Evolutionary conservation across 2,113 vertebrate genomes (phyloP).

Genomic region (Pristiophorus japonicus): DNA sequence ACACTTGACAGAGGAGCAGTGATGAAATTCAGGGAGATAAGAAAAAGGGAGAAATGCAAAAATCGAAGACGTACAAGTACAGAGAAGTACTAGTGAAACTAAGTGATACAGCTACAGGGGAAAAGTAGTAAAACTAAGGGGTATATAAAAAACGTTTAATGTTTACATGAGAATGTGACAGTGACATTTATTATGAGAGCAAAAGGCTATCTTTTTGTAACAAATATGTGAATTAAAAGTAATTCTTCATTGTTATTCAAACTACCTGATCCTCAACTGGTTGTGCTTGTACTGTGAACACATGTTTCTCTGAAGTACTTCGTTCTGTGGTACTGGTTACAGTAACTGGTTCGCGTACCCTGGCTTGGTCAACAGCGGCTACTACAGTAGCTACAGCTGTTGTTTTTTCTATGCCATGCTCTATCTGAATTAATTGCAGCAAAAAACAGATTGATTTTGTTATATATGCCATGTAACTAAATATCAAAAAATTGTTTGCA

Average conservation of each 20-base stretch:
- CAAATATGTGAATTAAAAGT: neutral
- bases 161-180: neutral
- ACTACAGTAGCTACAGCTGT: constrained; percentile 75
- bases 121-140: neutral
- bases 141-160: neutral
- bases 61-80: neutral
- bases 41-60: neutral
- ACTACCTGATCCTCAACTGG: constrained; percentile 70
- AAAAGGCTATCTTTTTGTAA: neutral
- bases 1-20: neutral
- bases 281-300: constrained; percentile 58
- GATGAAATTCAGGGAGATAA: constrained; percentile 6
- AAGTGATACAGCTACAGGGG: neutral
- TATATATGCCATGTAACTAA: constrained; percentile 19
- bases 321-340: constrained; percentile 55
- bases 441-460: constrained; percentile 45
- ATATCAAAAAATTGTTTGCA: neutral
- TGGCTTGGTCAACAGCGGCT: constrained; percentile 80
- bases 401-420: constrained; percentile 65
- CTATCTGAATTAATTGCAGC: constrained; percentile 55
- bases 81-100: neutral
- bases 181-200: neutral
- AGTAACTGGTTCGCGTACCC: constrained; percentile 67
- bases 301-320: constrained; percentile 62
- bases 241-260: constrained; percentile 27